phyloP scores from a whole-genome alignment of 2,888 invertebrate genomes.

The Pharmacophagus antenor region DNA sequence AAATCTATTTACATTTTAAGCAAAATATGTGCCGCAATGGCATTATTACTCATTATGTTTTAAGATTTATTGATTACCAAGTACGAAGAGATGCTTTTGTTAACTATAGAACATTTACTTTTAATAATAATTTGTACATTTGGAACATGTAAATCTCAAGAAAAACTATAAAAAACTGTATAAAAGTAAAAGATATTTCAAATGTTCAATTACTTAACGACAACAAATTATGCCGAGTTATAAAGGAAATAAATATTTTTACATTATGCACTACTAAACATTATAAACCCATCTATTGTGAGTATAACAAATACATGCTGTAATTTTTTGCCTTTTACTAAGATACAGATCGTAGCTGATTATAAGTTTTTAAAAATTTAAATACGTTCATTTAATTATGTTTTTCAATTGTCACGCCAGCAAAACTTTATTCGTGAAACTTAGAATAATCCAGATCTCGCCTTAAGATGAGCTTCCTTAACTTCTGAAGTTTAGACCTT shows the following conservation, averaged over 20 bases:
- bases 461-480: conserved; percentile 6
- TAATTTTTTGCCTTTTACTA: too few relatives aligned
- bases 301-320: too few relatives aligned
- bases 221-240: too few relatives aligned
- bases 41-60: background rate
- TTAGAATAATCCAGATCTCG: background rate
- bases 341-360: too few relatives aligned
- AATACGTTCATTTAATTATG: too few relatives aligned
- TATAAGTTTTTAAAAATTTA: too few relatives aligned
- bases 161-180: background rate
- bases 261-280: too few relatives aligned
- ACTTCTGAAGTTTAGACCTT: conserved; percentile 23
- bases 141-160: background rate
- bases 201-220: background rate
- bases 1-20: conserved; percentile 3
- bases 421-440: background rate
- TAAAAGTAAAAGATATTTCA: background rate
- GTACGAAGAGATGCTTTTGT: background rate
- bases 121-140: too few relatives aligned
- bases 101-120: background rate
- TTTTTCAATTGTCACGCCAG: background rate
- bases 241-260: too few relatives aligned
- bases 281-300: too few relatives aligned
- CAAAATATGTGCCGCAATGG: background rate
- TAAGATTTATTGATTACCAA: background rate